Percentiles rank a stretch among this genome's conserved stretches.
phyloP scores from a whole-genome alignment of 2,113 vertebrate species.

The Tamias sibiricus region DNA sequence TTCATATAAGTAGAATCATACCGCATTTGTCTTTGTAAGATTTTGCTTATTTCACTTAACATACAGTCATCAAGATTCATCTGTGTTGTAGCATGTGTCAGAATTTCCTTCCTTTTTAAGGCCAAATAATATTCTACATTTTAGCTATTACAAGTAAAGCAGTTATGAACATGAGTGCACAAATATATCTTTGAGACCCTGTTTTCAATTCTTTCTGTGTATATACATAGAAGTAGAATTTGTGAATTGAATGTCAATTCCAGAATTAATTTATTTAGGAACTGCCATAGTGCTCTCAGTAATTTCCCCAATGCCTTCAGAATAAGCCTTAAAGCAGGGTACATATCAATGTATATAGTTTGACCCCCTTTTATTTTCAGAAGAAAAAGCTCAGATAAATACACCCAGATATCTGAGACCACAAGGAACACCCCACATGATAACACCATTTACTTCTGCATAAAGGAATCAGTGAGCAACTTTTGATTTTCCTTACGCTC shows the following conservation, averaged over 20 bases:
- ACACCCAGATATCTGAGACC: not conserved
- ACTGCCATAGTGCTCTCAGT: not conserved
- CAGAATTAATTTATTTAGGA: not conserved
- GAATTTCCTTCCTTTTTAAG: not conserved
- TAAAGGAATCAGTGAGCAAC: not conserved
- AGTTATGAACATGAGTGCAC: not conserved
- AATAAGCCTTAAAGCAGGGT: not conserved
- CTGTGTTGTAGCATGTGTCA: not conserved
- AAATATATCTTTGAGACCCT: not conserved
- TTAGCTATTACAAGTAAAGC: not conserved
- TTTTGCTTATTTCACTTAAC: not conserved
- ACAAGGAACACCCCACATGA: not conserved
- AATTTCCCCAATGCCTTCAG: not conserved
- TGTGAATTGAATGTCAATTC: no score
- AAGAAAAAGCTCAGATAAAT: not conserved
- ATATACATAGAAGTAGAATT: not conserved
- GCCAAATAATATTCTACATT: not conserved
- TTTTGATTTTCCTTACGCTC: not conserved
- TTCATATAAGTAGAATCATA: not conserved
- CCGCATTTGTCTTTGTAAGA: not conserved
- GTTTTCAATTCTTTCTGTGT: not conserved
- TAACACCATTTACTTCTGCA: not conserved
- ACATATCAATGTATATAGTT: not conserved
- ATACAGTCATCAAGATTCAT: not conserved
- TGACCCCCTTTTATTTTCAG: not conserved